Evolutionary conservation across 1,140 invertebrate species (phyloP), one percentile per base, ranked within the genome.

Genomic region (Platyscapa corneri): DNA sequence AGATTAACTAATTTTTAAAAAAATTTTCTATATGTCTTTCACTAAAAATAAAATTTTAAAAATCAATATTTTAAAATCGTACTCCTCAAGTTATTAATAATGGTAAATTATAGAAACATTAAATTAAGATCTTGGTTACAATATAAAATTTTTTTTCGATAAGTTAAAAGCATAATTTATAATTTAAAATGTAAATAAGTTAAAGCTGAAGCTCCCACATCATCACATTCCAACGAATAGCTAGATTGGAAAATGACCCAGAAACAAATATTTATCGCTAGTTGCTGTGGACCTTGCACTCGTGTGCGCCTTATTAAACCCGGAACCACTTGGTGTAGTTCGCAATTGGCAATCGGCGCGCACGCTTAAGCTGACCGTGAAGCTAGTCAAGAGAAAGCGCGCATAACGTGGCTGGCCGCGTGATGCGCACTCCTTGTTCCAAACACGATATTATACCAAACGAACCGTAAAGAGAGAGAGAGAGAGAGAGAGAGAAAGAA

Each of bases 321-420:
- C 83, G 83, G 83, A 84, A 79, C 60, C 64, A 77, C 42, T 82
- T 34, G 49, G 81, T 67, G 70, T 32, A 53, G 76, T 46, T 74
- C 14, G 75, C 67, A 80, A 86, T 86, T 75, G 74, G 78, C 77
- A 83, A 86, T 83, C 85, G 72, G 72, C 79, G 85, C 79, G 64
- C 64, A 32, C 75, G 46, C 42, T 49, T 74, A 53, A 82, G 56
- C 56, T 80, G 80, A 86, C 65, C 79, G 72, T 42, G 46, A 85
- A 81, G 84, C 18, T 49, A 53, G 74, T 42, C 56, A n/a, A 70
- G 81, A 82, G 79, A 83, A 79, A 82, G 80, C 65, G 74, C 75
- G 72, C 67, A 60, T 81, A 85, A 80, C 84, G 65, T 60, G 67
- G 32, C 64, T 70, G 37, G 74, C 37, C 53, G 53, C 56, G 75